Base-by-base conservation (phyloP, 2,113 vertebrate species). In the Brachyhypopomus occidentalis region DNA sequence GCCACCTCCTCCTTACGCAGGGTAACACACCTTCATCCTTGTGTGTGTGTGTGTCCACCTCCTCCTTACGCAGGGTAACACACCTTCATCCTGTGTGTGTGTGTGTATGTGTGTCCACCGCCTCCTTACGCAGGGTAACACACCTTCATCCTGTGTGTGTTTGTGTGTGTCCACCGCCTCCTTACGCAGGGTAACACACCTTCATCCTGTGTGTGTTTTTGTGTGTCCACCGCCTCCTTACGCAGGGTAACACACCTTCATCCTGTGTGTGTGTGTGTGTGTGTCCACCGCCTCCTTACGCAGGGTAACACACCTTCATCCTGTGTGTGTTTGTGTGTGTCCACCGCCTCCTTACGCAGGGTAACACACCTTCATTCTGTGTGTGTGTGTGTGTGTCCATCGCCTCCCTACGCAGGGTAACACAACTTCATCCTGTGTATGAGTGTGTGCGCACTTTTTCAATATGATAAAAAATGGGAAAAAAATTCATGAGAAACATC, bases 181-280 rank as follows among this genome's bases (percentile, higher is more conserved):
- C n/a, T n/a, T n/a, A n/a, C n/a, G n/a, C n/a, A n/a, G n/a, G n/a
- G n/a, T n/a, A n/a, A n/a, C n/a, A n/a, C n/a, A n/a, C n/a, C n/a
- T n/a, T n/a, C n/a, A n/a, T n/a, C n/a, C n/a, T n/a, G n/a, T n/a
- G n/a, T n/a, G n/a, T n/a, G n/a, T n/a, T n/a, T n/a, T n/a, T n/a
- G n/a, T n/a, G n/a, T n/a, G n/a, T n/a, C 94, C 94, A 0, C 96
- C 96, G 0, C 96, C 96, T 0, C 94, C 95, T 0, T 97, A 97
- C 78, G 88, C 94, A 66, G 94, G 95, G 96, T 97, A 86, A 72
- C 87, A 2, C 67, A n/a, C 55, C 5, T 38, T 3, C 41, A 55
- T 23, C 30, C 20, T 70, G 30, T 66, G 34, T 60, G 23, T 75
- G 22, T 30, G 20, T 81, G 87, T 45, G 45, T 38, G 22, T 20